Evolutionary conservation across 2,797 vertebrate species (phyloP), one percentile per base, ranked within the genome.

Genomic region (Allobates femoralis): DNA sequence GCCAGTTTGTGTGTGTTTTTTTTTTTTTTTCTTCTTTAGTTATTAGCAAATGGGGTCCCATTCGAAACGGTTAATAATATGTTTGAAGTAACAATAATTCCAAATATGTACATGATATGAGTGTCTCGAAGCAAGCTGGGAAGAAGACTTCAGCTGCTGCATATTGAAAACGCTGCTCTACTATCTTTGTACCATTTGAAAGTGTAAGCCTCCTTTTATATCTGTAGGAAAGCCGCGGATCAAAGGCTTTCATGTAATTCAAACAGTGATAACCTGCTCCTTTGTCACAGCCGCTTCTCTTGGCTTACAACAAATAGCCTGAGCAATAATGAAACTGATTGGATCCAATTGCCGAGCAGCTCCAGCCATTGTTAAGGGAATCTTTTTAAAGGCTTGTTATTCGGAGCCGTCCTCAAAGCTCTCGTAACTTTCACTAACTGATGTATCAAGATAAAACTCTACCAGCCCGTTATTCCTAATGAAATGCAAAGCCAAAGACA

Each of bases 321-420:
- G 53, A 79, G 74, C 34, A 32, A 77, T 86, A 82, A 76, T 83
- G 69, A 75, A 86, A 60, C 85, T 66, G 79, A 87, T 83, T 82
- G 79, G 79, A 58, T 83, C 34, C 15, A 50, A 76, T 86, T 82
- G 58, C 62, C 21, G 76, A 67, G 26, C 23, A 32, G 23, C 23
- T 56, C 56, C 55, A 82, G 32, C 46, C 62, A 82, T 76, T 86
- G 60, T 82, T 77, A 50, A 37, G 37, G 82, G 85, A 62, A 67
- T 82, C 81, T 23, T 37, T 58, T 86, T 16, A 53, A 83, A 56
- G 32, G 60, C 53, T 46, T 87, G 85, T 82, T 67, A 76, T 64
- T 75, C 34, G 50, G 53, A 58, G 73, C 50, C 16, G 50, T 82
- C 50, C 21, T 37, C 64, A 6, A 7, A 81, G 79, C 62, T 30